Percentiles rank a stretch among this genome's conserved stretches.
These are phyloP conservation scores for Neomicropteryx cornuta DNA, from an alignment of 1,140 invertebrate genomes.

Conservation along the genomic window DNA sequence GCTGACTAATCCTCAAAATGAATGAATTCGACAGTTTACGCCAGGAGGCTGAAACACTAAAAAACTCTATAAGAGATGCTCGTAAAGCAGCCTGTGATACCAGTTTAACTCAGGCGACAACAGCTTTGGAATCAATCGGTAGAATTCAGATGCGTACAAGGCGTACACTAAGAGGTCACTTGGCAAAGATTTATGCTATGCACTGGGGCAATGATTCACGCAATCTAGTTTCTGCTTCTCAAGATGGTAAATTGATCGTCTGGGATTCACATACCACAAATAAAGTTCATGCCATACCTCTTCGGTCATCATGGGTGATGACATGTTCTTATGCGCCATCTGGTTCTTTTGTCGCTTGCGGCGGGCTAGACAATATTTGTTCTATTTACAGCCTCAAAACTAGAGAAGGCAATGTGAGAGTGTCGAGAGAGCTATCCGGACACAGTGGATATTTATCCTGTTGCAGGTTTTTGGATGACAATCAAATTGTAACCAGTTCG, in stretches of 20 bases:
- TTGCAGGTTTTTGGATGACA: conserved; percentile 91
- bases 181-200: conserved; percentile 96
- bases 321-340: conserved; percentile 93
- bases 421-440: conserved; percentile 83
- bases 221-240: conserved; percentile 84
- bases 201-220: conserved; percentile 91
- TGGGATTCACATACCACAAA: conserved; percentile 94
- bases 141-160: conserved; percentile 92
- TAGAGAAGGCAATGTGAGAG: conserved; percentile 86
- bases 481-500: conserved; percentile 52
- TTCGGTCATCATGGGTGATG: conserved; percentile 93
- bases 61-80: conserved; percentile 94
- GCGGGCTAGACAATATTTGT: conserved; percentile 92
- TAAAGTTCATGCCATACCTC: conserved; percentile 89
- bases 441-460: conserved; percentile 92
- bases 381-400: conserved; percentile 93
- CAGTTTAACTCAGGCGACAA: conserved; percentile 74
- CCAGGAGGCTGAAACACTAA: conserved; percentile 93
- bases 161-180: conserved; percentile 81
- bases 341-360: conserved; percentile 88
- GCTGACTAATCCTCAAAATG: too few relatives aligned
- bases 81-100: conserved; percentile 89
- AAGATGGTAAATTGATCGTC: conserved; percentile 88
- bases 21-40: conserved; percentile 92
- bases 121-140: conserved; percentile 81